phyloP scores from a whole-genome alignment of 2,797 vertebrate species.

The Meda fulgida region DNA sequence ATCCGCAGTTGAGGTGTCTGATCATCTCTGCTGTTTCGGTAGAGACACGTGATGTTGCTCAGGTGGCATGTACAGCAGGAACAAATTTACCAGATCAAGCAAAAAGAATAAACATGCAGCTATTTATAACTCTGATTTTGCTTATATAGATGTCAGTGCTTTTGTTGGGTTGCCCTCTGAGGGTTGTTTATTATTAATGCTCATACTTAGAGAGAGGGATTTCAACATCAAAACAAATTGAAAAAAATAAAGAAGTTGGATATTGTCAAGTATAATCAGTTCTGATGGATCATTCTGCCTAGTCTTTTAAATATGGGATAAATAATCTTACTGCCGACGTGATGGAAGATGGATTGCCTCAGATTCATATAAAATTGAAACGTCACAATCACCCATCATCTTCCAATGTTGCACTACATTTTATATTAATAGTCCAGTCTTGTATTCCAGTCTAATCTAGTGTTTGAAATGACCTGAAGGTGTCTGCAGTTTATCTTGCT shows the following conservation, averaged over 20 bases:
- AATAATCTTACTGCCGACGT: neutral
- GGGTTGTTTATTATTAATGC: neutral
- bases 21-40: neutral
- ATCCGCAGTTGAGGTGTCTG: neutral
- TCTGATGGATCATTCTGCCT: neutral
- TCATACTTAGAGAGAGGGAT: neutral
- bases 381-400: neutral
- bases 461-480: slow-evolving; percentile 12
- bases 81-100: slow-evolving; percentile 22
- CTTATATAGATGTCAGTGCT: neutral
- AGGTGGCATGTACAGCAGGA: slow-evolving; percentile 27
- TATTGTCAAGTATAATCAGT: neutral
- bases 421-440: neutral
- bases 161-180: neutral
- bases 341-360: neutral
- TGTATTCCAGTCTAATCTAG: slow-evolving; percentile 3
- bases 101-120: slow-evolving; percentile 24
- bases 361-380: neutral
- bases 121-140: slow-evolving; percentile 17
- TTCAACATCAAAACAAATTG: neutral
- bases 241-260: neutral
- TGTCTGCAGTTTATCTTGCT: slow-evolving; percentile 5
- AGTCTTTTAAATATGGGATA: neutral
- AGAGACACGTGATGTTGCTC: slow-evolving; percentile 21
- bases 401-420: neutral